phyloP scores from a whole-genome alignment of 2,888 invertebrate species.

The Microchrysa polita region DNA sequence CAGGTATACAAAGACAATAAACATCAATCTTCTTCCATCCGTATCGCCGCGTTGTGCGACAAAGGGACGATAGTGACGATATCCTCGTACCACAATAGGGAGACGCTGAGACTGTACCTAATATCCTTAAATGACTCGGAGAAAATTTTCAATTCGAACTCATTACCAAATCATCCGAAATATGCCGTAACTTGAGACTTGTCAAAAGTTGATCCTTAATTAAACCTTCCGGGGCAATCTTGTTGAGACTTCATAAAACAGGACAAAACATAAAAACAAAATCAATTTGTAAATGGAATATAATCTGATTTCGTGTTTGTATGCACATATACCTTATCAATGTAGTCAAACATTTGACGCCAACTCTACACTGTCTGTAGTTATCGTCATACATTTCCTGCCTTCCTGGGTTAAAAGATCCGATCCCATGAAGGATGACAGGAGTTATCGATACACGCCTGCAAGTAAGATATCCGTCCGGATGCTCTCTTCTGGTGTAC shows the following conservation, averaged over 20 bases:
- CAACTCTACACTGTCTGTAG: background rate
- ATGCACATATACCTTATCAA: background rate
- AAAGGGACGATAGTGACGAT: background rate
- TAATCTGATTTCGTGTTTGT: background rate
- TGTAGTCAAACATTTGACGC: background rate
- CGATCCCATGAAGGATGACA: background rate
- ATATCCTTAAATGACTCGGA: background rate
- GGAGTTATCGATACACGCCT: background rate
- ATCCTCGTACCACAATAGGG: background rate
- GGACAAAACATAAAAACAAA: too few relatives aligned
- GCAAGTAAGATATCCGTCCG: background rate
- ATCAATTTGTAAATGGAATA: background rate
- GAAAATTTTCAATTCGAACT: background rate
- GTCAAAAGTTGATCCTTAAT: background rate
- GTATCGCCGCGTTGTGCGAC: background rate
- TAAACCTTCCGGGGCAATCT: background rate
- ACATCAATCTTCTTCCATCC: background rate
- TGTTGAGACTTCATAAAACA: background rate
- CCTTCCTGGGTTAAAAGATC: background rate
- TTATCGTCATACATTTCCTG: background rate
- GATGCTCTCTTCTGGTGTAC: constrained; percentile 3
- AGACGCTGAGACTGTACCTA: too few relatives aligned
- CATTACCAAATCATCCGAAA: background rate
- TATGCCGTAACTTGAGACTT: background rate
- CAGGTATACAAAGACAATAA: background rate